Conservation (phyloP, 2,888 invertebrate genomes). For the Ichneumoninae sp. region DNA sequence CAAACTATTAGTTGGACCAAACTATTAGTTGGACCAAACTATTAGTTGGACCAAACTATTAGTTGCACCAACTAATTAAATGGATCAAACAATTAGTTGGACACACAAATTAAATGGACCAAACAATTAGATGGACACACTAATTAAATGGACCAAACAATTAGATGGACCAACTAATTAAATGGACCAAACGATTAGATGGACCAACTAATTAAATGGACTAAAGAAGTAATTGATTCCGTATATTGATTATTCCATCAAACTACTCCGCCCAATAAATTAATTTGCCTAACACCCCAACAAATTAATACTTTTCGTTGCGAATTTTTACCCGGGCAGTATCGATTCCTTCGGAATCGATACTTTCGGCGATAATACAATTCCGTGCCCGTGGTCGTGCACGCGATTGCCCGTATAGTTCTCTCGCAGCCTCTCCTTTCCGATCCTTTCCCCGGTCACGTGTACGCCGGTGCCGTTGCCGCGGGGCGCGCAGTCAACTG, state of each 20-base stretch:
- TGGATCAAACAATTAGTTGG: too few species aligned
- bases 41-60: too few species aligned
- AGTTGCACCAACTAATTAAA: too few species aligned
- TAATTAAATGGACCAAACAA: too few species aligned
- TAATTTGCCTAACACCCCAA: background rate
- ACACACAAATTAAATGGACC: too few species aligned
- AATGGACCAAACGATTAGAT: too few species aligned
- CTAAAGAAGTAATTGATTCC: background rate
- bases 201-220: too few species aligned
- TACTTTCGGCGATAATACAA: slow-evolving; percentile 1
- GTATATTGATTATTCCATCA: too few species aligned
- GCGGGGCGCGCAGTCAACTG: slow-evolving; percentile 65
- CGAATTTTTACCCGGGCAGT: background rate
- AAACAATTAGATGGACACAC: too few species aligned
- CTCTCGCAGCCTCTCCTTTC: slow-evolving; percentile 43
- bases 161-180: too few species aligned
- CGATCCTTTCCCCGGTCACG: slow-evolving; percentile 41
- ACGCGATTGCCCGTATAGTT: slow-evolving; percentile 38
- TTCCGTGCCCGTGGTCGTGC: background rate
- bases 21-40: too few species aligned
- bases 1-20: too few species aligned
- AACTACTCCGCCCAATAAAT: background rate
- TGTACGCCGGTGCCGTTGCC: slow-evolving; percentile 30
- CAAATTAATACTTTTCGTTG: background rate
- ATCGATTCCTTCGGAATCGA: background rate